Evolutionary conservation across 2,113 vertebrate genomes (phyloP), one percentile per base, ranked within the genome.

Genomic region (Taurulus bubalis): DNA sequence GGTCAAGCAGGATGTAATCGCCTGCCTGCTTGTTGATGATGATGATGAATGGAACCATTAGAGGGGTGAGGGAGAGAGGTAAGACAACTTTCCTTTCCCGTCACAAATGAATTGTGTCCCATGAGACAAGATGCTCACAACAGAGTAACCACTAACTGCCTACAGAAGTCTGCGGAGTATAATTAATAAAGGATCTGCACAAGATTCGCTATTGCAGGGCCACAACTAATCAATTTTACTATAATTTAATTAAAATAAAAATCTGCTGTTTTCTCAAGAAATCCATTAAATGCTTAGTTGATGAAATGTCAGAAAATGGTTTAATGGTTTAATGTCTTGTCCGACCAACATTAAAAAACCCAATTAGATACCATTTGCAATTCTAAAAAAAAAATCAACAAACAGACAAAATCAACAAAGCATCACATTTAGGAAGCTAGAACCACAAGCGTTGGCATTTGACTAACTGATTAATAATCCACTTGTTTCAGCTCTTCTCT

Each of bases 1-100:
- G 66, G 78, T 85, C 71, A 88, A 83, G 71, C 74, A 74, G 75
- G 68, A 85, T 77, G 83, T 80, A 83, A 88, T 77, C 11, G 32
- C 24, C 70, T 74, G 77, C 70, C 65, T 81, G 73, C 72, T 82
- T 80, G 80, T 77, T 84, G 49, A 80, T 87, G 81, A 92, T 84
- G 49, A 80, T 87, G 81, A 92, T 91, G 76, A 91, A 91, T 90
- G 72, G 36, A 88, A 72, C 62, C 12, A 87, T 82, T 79, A 84
- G 58, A 80, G 42, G 72, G 63, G 69, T 60, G 70, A 87, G 80
- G 56, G 45, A 65, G 36, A 56, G 63, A 62, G 80, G 74, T 22
- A 80, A 63, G 40, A 55, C 60, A 59, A 78, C 36, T 0, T 89
- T 88, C 24, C 49, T 75, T 90, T 90, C 79, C 75, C 77, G 55